Evolutionary conservation across 1,140 invertebrate species (phyloP).

Genomic region (Sipha flava): DNA sequence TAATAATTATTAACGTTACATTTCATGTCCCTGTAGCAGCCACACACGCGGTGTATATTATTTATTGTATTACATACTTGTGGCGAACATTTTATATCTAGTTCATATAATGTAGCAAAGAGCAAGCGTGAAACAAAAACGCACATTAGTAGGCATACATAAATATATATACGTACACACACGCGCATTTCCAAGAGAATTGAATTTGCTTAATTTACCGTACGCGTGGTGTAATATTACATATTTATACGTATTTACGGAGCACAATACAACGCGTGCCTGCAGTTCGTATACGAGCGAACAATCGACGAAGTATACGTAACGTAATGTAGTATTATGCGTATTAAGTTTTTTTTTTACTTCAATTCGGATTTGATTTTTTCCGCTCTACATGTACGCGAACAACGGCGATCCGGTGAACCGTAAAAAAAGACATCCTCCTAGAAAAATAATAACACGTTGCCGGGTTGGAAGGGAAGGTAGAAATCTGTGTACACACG

Average conservation of each 20-base stretch:
- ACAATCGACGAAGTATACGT: not conserved
- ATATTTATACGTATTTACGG: too few relatives aligned
- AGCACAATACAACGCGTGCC: too few relatives aligned
- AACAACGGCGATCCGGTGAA: not conserved
- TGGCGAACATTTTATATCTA: too few relatives aligned
- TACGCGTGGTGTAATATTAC: not conserved
- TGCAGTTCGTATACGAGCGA: too few relatives aligned
- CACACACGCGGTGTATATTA: too few relatives aligned
- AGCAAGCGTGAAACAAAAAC: not conserved
- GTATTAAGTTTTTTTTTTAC: not conserved
- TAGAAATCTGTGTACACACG: too few relatives aligned
- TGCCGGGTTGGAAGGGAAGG: too few relatives aligned
- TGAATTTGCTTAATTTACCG: constrained; percentile 7
- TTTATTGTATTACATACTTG: too few relatives aligned
- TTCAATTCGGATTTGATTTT: too few relatives aligned
- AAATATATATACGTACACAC: not conserved
- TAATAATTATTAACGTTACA: not conserved
- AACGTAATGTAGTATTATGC: not conserved
- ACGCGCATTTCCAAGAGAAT: not conserved
- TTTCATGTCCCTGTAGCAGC: too few relatives aligned
- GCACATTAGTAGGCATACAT: too few relatives aligned
- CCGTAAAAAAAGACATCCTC: not conserved
- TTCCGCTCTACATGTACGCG: not conserved
- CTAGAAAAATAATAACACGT: not conserved
- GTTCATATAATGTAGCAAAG: too few relatives aligned